Evolutionary conservation across 1,140 invertebrate genomes (phyloP).

Genomic region (Mamestra configurata): DNA sequence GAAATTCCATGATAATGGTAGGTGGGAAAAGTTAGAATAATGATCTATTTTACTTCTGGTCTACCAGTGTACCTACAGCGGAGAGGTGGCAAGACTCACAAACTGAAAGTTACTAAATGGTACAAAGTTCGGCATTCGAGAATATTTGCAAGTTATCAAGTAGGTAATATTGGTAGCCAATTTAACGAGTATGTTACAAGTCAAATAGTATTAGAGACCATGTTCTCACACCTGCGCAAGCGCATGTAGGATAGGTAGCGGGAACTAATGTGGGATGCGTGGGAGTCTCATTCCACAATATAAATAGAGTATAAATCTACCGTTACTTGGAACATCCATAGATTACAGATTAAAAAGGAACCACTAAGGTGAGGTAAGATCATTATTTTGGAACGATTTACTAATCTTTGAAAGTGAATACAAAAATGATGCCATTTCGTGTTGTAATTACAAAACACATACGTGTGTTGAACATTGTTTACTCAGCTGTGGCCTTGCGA

Average conservation of each 20-base stretch:
- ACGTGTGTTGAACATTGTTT: constrained; percentile 68
- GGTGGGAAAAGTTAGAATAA: no score
- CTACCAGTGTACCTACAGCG: no score
- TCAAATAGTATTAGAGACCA: constrained; percentile 2
- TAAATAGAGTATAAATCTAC: constrained; percentile 55
- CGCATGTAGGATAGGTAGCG: constrained; percentile 46
- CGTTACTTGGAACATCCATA: constrained; percentile 55
- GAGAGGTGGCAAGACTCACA: background rate
- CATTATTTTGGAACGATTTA: background rate
- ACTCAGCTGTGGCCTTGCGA: constrained; percentile 79
- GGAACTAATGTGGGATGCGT: constrained; percentile 62
- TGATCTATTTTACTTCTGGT: no score
- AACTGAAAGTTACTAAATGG: background rate
- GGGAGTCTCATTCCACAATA: constrained; percentile 60
- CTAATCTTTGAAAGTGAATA: constrained; percentile 50
- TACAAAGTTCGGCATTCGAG: background rate
- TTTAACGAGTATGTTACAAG: constrained; percentile 4
- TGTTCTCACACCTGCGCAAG: constrained; percentile 35
- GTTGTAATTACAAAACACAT: constrained; percentile 71
- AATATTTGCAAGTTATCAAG: background rate
- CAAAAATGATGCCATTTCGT: constrained; percentile 76
- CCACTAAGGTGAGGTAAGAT: background rate
- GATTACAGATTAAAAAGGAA: constrained; percentile 27
- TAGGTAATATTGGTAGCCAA: background rate
- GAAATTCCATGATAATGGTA: no score